Percentiles rank a stretch among this genome's conserved stretches.
Evolutionary conservation across 1,140 invertebrate genomes (phyloP).

Genomic region (Colletes gigas): DNA sequence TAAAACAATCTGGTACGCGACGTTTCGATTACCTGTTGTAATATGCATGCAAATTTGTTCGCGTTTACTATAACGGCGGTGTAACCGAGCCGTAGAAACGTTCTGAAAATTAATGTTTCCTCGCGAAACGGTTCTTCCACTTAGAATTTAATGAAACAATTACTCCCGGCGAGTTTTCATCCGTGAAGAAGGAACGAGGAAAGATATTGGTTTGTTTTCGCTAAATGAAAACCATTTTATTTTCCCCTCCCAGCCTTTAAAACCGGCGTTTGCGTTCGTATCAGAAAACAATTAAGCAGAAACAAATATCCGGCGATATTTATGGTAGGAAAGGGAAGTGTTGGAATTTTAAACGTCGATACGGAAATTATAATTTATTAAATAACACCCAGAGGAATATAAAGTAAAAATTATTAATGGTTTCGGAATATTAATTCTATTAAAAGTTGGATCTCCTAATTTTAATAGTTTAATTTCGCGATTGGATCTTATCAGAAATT

Average conservation of each 20-base stretch:
- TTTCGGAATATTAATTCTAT: no score
- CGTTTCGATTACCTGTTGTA: background rate
- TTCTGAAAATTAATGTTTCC: background rate
- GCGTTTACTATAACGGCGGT: background rate
- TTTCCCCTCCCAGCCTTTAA: background rate
- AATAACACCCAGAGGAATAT: no score
- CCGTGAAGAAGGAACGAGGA: background rate
- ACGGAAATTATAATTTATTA: no score
- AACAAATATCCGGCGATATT: background rate
- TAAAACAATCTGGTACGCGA: no score
- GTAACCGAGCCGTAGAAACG: background rate
- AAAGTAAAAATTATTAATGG: no score
- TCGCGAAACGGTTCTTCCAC: slow-evolving; percentile 6
- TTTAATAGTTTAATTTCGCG: no score
- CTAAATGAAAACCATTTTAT: background rate
- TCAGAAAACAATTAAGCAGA: background rate
- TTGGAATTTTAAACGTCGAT: background rate
- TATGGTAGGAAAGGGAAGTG: no score
- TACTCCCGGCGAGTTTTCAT: background rate
- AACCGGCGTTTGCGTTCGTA: background rate
- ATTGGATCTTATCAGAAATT: no score
- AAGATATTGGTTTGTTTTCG: slow-evolving; percentile 12
- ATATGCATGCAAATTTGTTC: no score
- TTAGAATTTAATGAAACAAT: slow-evolving; percentile 8
- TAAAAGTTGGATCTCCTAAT: no score